Conservation (phyloP, 23 tunicate species). For the Trididemnum miniatum region DNA sequence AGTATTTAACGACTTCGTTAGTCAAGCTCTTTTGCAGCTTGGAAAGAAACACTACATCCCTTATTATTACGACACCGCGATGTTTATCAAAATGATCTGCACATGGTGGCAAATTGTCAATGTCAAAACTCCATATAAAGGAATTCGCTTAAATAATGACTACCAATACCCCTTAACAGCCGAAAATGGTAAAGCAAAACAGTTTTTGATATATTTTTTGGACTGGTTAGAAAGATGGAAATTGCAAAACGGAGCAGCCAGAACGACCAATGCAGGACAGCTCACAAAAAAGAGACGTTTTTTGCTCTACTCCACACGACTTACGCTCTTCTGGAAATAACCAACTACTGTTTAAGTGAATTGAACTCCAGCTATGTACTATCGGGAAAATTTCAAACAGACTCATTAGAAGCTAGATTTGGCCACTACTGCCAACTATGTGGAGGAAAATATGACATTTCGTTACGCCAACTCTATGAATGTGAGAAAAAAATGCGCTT, state of each 20-base stretch:
- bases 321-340: background rate
- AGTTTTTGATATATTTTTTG: background rate
- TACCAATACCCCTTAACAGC: background rate
- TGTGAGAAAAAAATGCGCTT: slow-evolving; percentile 5
- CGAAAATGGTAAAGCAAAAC: background rate
- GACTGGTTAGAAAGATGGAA: background rate
- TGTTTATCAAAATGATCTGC: background rate
- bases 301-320: background rate
- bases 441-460: background rate
- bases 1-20: background rate
- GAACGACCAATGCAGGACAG: background rate
- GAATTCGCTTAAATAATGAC: background rate
- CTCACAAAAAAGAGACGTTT: background rate
- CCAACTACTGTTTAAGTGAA: no score
- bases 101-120: background rate
- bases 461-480: background rate
- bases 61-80: background rate
- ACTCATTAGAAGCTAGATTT: slow-evolving; percentile 21
- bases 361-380: no score
- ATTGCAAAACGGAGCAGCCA: no score
- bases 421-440: background rate
- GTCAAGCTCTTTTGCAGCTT: background rate
- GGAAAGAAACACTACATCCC: background rate
- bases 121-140: background rate
- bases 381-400: no score